Conservation (phyloP, 2,113 vertebrate genomes). For the Triplophysa siluroides region DNA sequence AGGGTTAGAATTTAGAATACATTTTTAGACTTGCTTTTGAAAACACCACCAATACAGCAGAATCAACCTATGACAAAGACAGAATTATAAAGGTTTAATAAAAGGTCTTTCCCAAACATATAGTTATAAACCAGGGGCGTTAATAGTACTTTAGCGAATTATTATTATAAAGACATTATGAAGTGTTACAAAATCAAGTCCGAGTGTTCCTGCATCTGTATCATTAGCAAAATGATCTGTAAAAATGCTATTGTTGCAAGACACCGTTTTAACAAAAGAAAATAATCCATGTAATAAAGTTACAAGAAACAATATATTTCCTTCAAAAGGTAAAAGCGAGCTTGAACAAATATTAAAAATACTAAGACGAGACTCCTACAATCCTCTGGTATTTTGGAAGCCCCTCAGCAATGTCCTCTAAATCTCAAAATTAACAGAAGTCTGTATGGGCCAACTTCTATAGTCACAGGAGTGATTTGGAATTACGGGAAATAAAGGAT, state of each 20-base stretch:
- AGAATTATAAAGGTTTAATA: too few species aligned
- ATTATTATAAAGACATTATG: too few species aligned
- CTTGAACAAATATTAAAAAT: neutral
- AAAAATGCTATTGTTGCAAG: too few species aligned
- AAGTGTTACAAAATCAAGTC: too few species aligned
- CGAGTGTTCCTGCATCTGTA: too few species aligned
- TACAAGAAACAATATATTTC: neutral
- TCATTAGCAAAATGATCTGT: too few species aligned
- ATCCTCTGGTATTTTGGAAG: slow-evolving; percentile 30
- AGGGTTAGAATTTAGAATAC: too few species aligned
- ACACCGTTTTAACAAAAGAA: neutral
- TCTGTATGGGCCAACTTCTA: neutral
- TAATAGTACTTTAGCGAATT: too few species aligned
- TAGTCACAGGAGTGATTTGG: neutral
- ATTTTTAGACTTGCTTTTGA: neutral
- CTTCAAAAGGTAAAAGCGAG: slow-evolving; percentile 3
- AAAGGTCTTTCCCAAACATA: too few species aligned
- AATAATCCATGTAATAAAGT: neutral
- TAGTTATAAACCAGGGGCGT: too few species aligned
- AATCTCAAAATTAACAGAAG: slow-evolving; percentile 20
- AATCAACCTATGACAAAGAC: neutral
- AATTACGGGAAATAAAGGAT: neutral
- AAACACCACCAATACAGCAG: neutral
- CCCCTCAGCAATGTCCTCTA: slow-evolving; percentile 23
- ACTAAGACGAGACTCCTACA: neutral